These are phyloP conservation scores for Neomorphus geoffroyi DNA, from an alignment of 2,797 vertebrate species.

Conservation along the genomic window DNA sequence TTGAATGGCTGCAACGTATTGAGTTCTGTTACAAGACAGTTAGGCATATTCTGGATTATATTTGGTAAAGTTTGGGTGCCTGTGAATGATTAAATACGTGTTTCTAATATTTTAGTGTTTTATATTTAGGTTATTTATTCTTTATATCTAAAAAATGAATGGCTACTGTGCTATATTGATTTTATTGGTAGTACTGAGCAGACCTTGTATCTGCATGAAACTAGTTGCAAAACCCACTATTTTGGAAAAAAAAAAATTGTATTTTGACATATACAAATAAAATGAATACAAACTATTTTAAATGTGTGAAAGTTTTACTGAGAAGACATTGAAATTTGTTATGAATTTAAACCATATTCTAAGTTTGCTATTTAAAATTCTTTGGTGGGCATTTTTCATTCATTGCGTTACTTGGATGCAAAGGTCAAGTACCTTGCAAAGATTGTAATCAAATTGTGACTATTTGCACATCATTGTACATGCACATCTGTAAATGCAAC, in stretches of 20 bases:
- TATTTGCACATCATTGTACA: constrained; percentile 78
- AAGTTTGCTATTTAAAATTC: constrained; percentile 73
- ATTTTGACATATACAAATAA: constrained; percentile 91
- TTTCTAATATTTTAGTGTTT: constrained; percentile 89
- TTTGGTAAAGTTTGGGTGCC: constrained; percentile 83
- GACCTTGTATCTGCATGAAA: constrained; percentile 88
- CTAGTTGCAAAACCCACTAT: constrained; percentile 86
- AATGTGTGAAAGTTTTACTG: constrained; percentile 83
- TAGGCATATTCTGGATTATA: constrained; percentile 80
- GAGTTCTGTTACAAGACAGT: constrained; percentile 76
- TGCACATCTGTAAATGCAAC: constrained; percentile 79
- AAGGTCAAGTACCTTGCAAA: constrained; percentile 70
- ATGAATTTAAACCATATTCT: constrained; percentile 66
- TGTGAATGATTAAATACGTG: constrained; percentile 83
- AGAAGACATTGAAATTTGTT: constrained; percentile 54
- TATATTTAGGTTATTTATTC: constrained; percentile 91
- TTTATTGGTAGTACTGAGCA: constrained; percentile 88
- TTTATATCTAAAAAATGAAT: constrained; percentile 84
- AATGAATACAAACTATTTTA: constrained; percentile 86
- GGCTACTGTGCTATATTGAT: constrained; percentile 85
- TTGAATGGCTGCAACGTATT: constrained; percentile 68
- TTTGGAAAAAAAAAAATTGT: constrained; percentile 85
- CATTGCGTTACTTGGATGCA: constrained; percentile 67
- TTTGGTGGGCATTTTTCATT: constrained; percentile 72
- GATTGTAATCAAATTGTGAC: constrained; percentile 77